Evolutionary conservation across 2,797 vertebrate species (phyloP), one percentile per base, ranked within the genome.

Genomic region (Zonotrichia albicollis): DNA sequence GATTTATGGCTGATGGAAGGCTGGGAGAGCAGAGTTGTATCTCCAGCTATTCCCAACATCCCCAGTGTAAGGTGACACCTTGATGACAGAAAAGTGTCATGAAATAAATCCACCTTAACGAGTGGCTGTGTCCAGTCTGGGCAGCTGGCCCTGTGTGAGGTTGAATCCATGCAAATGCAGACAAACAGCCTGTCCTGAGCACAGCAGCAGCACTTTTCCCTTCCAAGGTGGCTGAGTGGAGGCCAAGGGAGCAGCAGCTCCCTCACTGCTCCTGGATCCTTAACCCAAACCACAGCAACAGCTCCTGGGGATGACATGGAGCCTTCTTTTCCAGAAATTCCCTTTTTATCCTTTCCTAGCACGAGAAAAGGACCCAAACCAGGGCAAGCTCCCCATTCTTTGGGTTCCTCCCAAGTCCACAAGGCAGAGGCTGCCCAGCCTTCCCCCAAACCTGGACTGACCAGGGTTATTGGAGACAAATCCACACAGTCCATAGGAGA

Each of bases 361-460:
- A 11, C 2, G 2, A 71, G 27, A 36, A 9, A 73, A 73, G 25
- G n/a, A 74, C 12, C 71, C 54, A 62, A 62, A 45, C 0, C 48
- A n/a, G 22, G 19, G 17, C 1, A 3, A 75, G 22, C 8, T 50
- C 60, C 26, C 45, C 1, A 10, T 29, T 48, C 64, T 11, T 17
- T 1, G 21, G 42, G 43, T 8, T 79, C 73, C 48, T 71, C 36
- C 32, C 0, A 1, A 26, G 4, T 1, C 32, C 58, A 13, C 1
- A 1, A 27, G 36, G 61, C 26, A 65, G 61, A 64, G 80, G 54
- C 25, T 67, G 43, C 64, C 21, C 58, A 62, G 62, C 16, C 83
- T 68, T 10, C 3, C 29, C 48, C 38, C 7, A 22, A 13, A 42
- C 58, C 58, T 30, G 14, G 21, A 30, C 4, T 1, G 2, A 45